These are phyloP conservation scores for Potamilus streckersoni DNA, from an alignment of 1,140 invertebrate genomes.

Conservation along the genomic window DNA sequence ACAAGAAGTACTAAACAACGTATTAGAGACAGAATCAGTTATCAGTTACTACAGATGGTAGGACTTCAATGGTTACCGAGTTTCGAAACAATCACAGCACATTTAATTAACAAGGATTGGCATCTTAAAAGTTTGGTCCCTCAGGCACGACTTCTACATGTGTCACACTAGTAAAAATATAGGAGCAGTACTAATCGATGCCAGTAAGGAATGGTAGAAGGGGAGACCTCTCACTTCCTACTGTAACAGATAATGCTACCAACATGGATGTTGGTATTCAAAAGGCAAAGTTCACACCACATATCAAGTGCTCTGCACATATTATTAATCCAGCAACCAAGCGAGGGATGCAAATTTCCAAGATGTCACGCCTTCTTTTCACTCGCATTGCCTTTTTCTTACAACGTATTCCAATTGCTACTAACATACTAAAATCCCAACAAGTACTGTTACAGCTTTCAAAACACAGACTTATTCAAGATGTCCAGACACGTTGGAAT, in stretches of 20 bases:
- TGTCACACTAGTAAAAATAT: too few species aligned
- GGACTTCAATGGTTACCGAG: conserved; percentile 38
- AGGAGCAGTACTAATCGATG: not conserved
- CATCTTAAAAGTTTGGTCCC: conserved; percentile 30
- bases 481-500: conserved; percentile 48
- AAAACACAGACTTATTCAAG: conserved; percentile 30
- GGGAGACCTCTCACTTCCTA: conserved; percentile 18
- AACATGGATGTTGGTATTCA: conserved; percentile 13
- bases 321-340: too few species aligned
- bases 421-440: conserved; percentile 17
- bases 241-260: conserved; percentile 13
- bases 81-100: conserved; percentile 45
- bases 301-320: conserved; percentile 31
- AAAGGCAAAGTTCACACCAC: conserved; percentile 11
- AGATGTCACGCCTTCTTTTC: not conserved
- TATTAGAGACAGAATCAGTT: conserved; percentile 21
- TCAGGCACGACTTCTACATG: conserved; percentile 1
- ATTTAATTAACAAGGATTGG: conserved; percentile 44
- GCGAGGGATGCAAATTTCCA: not conserved
- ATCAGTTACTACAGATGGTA: conserved; percentile 43
- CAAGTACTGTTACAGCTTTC: conserved; percentile 19
- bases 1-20: conserved; percentile 8
- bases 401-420: conserved; percentile 9
- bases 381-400: conserved; percentile 24
- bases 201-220: conserved; percentile 31